These are phyloP conservation scores for Centruroides vittatus DNA, from an alignment of 1,140 invertebrate genomes.

Conservation along the genomic window DNA sequence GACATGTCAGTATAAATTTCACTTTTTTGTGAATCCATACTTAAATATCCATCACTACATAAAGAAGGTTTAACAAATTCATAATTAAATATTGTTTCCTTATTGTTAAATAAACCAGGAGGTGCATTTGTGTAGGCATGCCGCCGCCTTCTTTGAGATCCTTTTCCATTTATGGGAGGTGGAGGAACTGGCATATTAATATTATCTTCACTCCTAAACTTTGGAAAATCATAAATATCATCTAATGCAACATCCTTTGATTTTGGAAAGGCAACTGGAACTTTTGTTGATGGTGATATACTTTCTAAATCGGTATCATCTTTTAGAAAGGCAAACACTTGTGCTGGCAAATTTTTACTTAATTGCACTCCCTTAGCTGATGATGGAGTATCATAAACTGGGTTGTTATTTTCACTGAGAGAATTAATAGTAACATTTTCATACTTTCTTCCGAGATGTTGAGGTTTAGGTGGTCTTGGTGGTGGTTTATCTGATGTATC, in stretches of 20 bases:
- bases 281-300: conserved; percentile 1
- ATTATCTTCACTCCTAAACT: conserved; percentile 39
- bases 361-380: not conserved
- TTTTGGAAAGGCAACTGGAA: not conserved
- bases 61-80: conserved; percentile 15
- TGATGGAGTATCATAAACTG: conserved; percentile 9
- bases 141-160: conserved; percentile 24
- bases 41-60: conserved; percentile 10
- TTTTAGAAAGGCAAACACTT: not conserved
- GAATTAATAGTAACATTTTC: conserved; percentile 12
- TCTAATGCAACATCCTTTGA: conserved; percentile 28
- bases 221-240: conserved; percentile 56
- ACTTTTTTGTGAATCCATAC: conserved; percentile 4
- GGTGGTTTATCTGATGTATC: conserved; percentile 6
- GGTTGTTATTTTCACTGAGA: not conserved
- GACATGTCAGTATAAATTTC: conserved; percentile 16
- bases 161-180: not conserved
- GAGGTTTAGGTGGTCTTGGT: conserved; percentile 18
- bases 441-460: conserved; percentile 10
- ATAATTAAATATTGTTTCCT: conserved; percentile 19
- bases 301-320: conserved; percentile 1
- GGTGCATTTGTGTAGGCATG: conserved; percentile 60
- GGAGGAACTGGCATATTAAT: conserved; percentile 18
- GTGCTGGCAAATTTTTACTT: not conserved
- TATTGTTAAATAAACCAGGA: conserved; percentile 20